phyloP scores from a whole-genome alignment of 1,140 invertebrate genomes.

The Spodoptera frugiperda region DNA sequence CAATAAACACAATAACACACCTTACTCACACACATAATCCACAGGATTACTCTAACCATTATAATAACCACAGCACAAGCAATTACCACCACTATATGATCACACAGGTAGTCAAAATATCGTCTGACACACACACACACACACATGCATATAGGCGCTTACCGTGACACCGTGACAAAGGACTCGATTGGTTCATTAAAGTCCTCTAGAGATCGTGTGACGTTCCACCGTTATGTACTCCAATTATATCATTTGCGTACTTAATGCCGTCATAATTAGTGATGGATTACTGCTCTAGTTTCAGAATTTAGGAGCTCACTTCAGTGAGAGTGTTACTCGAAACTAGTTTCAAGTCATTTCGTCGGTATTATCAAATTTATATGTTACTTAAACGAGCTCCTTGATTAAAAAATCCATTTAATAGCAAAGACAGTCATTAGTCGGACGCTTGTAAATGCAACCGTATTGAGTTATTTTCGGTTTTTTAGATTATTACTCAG shows the following conservation, averaged over 20 bases:
- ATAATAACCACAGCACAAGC: background rate
- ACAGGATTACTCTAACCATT: background rate
- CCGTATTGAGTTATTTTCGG: no score
- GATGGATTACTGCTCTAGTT: background rate
- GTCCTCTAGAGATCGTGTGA: background rate
- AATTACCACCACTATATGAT: slow-evolving; percentile 1
- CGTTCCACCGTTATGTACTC: background rate
- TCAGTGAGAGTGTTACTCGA: no score
- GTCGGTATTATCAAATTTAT: no score
- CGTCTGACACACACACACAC: background rate
- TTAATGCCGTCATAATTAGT: slow-evolving; percentile 6
- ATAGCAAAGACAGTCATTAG: no score
- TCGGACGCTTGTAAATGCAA: no score
- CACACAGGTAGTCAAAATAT: slow-evolving; percentile 20
- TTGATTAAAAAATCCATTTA: no score
- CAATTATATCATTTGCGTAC: slow-evolving; percentile 17
- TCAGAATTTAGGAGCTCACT: no score
- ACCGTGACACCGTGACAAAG: slow-evolving; percentile 4
- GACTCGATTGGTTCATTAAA: slow-evolving; percentile 12
- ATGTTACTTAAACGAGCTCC: no score
- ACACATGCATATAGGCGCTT: background rate
- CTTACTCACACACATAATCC: background rate
- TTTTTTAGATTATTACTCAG: no score
- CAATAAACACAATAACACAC: background rate
- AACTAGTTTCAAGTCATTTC: no score